Conservation (phyloP, 2,113 vertebrate genomes). For the Sprattus sprattus region DNA sequence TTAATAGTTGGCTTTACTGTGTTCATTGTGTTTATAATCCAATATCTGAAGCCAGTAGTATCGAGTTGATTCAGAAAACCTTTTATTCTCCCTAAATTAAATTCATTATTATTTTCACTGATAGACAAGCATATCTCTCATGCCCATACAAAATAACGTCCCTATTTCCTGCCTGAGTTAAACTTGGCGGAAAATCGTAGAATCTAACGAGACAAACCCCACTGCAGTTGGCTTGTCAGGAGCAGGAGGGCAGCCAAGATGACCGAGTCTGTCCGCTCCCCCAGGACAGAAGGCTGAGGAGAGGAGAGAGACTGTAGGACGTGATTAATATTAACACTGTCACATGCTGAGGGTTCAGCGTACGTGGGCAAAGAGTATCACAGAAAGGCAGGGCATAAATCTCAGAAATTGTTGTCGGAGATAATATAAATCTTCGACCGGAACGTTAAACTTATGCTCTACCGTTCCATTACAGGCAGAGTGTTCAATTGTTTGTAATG, state of each 20-base stretch:
- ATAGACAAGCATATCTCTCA: background rate
- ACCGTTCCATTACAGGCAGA: constrained; percentile 21
- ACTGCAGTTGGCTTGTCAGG: background rate
- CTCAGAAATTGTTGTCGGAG: constrained; percentile 34
- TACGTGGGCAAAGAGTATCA: background rate
- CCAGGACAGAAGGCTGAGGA: background rate
- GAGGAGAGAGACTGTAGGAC: background rate
- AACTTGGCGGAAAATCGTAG: background rate
- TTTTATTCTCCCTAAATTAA: background rate
- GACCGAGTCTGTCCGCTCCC: background rate
- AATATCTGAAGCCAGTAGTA: background rate
- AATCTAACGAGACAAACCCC: constrained; percentile 11
- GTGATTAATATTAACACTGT: constrained; percentile 10
- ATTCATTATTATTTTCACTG: background rate
- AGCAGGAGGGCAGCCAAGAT: background rate
- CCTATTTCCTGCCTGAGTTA: background rate
- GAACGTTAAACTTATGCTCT: constrained; percentile 23
- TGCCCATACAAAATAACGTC: background rate
- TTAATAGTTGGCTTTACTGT: background rate
- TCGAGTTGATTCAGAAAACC: background rate
- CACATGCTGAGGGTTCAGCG: background rate
- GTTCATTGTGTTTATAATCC: background rate
- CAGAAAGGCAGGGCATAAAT: constrained; percentile 22
- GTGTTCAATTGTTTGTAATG: constrained; percentile 15
- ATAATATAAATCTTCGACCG: constrained; percentile 24